A percentile compares a stretch with the other conserved stretches of the same genome.
Evolutionary conservation across 2,797 vertebrate genomes (phyloP).

Genomic region (Crotalus adamanteus): DNA sequence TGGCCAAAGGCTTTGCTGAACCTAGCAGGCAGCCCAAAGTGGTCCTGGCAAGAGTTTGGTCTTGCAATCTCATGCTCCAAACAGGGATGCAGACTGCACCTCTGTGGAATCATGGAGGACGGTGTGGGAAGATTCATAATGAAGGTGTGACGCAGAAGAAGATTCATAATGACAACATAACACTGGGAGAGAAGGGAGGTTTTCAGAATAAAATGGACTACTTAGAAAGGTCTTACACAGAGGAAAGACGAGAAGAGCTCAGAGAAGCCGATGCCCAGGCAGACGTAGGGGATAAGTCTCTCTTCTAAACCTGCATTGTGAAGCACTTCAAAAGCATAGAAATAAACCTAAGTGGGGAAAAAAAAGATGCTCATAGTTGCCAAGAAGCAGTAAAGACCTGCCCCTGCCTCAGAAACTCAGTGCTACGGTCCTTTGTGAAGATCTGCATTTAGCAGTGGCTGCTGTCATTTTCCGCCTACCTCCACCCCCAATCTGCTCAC

Average conservation of each 20-base stretch:
- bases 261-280: conserved; percentile 77
- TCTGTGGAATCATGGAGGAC: not conserved
- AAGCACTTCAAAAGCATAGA: conserved; percentile 80
- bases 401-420: not conserved
- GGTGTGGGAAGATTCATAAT: not conserved
- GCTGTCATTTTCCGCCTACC: not conserved
- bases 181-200: too few species aligned
- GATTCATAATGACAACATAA: not conserved
- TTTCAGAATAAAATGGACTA: not conserved
- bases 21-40: not conserved
- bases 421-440: not conserved
- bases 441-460: not conserved
- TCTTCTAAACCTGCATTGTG: conserved; percentile 71
- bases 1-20: not conserved
- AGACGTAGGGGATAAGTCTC: conserved; percentile 72
- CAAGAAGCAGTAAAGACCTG: not conserved
- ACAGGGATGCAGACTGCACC: not conserved
- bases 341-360: conserved; percentile 73
- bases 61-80: not conserved
- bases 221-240: conserved; percentile 69
- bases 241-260: conserved; percentile 78
- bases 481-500: too few species aligned
- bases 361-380: not conserved
- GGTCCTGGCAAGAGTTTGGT: not conserved
- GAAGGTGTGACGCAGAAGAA: not conserved